These are phyloP conservation scores for Bucco capensis DNA, from an alignment of 2,113 vertebrate species.

Conservation along the genomic window DNA sequence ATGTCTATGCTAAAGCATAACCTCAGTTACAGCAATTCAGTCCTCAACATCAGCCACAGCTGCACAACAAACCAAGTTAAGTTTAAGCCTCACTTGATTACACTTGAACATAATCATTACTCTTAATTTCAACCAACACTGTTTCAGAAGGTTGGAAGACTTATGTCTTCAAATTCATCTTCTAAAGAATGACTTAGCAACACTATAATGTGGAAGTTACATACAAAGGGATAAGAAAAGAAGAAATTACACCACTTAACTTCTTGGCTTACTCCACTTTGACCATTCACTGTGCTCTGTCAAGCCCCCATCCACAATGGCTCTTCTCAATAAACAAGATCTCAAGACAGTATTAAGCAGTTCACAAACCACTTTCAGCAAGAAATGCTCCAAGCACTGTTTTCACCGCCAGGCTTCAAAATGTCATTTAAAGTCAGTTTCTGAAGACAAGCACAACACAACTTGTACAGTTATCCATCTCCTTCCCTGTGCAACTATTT, in stretches of 20 bases:
- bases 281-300: not conserved
- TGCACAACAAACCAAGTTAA: not conserved
- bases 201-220: not conserved
- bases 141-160: not conserved
- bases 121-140: not conserved
- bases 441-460: not conserved
- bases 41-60: not conserved
- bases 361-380: not conserved
- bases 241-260: not conserved
- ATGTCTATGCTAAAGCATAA: not conserved
- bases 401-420: not conserved
- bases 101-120: not conserved
- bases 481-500: not conserved
- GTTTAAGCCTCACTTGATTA: not conserved
- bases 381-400: not conserved
- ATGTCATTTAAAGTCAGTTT: not conserved
- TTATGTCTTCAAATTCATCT: not conserved
- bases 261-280: not conserved
- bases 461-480: not conserved
- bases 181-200: not conserved
- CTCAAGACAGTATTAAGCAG: not conserved
- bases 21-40: not conserved
- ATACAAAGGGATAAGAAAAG: not conserved
- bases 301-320: not conserved
- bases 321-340: not conserved